Evolutionary conservation across 2,797 vertebrate species (phyloP).

Genomic region (Erethizon dorsatum): DNA sequence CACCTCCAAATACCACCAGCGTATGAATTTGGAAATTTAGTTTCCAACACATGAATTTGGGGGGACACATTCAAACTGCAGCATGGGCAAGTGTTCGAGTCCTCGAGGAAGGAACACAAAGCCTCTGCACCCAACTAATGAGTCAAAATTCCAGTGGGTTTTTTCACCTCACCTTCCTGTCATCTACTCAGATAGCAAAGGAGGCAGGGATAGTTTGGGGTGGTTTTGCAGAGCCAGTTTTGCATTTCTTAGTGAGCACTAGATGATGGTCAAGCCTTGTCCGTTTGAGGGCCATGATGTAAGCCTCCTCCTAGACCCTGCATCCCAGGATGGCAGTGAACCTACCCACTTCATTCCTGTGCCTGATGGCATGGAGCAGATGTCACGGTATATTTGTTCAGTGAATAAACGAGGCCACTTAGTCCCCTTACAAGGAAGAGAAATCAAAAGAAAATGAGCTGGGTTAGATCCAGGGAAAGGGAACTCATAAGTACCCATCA

Average conservation of each 20-base stretch:
- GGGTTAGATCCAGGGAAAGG: not conserved
- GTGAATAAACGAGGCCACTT: not conserved
- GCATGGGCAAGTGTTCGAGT: not conserved
- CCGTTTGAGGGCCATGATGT: not conserved
- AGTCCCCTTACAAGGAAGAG: not conserved
- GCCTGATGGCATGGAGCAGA: not conserved
- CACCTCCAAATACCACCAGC: not conserved
- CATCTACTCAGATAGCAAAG: not conserved
- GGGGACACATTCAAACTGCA: not conserved
- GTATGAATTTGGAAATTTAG: no score
- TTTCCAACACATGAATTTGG: not conserved
- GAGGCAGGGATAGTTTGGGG: not conserved
- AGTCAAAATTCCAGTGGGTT: not conserved
- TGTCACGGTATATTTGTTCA: no score
- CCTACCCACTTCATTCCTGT: not conserved
- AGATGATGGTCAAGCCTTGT: rapidly evolving
- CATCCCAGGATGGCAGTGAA: not conserved
- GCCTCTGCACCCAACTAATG: not conserved
- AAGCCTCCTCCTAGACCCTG: not conserved
- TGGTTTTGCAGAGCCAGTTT: not conserved
- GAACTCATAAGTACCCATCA: not conserved
- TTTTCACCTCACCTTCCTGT: not conserved
- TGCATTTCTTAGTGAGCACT: not conserved
- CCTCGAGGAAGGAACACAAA: not conserved
- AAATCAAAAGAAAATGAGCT: not conserved